Base-by-base conservation (phyloP, 2,888 invertebrate species). In the Drosophila niveifrons region DNA sequence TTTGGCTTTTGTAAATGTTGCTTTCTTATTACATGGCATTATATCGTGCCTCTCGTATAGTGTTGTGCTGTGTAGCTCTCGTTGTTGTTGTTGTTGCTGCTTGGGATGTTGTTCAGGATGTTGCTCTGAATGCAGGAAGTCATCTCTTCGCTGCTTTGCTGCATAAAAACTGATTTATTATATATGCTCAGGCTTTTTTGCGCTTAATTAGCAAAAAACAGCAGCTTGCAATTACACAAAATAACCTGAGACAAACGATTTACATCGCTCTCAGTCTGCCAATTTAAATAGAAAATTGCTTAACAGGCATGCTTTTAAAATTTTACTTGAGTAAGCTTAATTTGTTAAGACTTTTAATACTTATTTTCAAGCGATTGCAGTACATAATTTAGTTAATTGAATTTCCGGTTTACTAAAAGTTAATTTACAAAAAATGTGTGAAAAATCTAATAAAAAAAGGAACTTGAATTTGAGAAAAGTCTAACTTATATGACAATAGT, bases 21-120 rank as follows among this genome's bases (percentile, higher is more conserved):
- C 88, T 78, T 83, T 81, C 87, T 88, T 83, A 88, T 88, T 81
- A 83, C 83, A 83, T 78, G 87, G 79, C 84, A 88, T 86, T 88
- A 86, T 83, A 83, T 70, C 75, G 59, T 84, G 80, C n/a, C 23
- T 23, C 55, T 61, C 50, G 46, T 66, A 52, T 56, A 44, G 29
- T 55, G 31, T 31, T 31, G 31, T n/a, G n/a, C n/a, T n/a, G n/a
- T n/a, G n/a, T 29, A n/a, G 8, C n/a, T 48, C 11, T 53, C 17
- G 9, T 34, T 23, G 9, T 50, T 18, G 34, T n/a, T 53, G 11
- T 34, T 13, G 39, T 23, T 36, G 64, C 23, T 48, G 69, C 66
- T 76, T 23, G 23, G 23, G 77, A 59, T 66, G 66, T 62, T 65
- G 75, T 78, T 52, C 79, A 75, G 79, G 75, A 75, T 75, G 75